Evolutionary conservation across 2,797 vertebrate species (phyloP).

Genomic region (Gallinago stenura): DNA sequence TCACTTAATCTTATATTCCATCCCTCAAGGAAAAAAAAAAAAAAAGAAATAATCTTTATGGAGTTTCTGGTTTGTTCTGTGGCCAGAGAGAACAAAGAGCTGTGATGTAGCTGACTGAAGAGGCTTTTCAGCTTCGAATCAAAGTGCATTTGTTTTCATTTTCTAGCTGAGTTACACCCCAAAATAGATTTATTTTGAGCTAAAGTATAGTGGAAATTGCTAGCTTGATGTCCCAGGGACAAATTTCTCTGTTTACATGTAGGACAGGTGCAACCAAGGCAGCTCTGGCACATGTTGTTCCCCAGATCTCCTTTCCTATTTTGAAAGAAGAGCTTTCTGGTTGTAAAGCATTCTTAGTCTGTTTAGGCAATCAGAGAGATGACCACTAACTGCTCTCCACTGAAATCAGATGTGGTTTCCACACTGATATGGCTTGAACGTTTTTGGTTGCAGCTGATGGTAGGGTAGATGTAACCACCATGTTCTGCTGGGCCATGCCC

Average conservation of each 20-base stretch:
- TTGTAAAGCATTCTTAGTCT: background rate
- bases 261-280: background rate
- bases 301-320: background rate
- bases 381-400: background rate
- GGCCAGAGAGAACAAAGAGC: background rate
- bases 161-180: background rate
- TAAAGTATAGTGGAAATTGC: background rate
- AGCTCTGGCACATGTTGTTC: background rate
- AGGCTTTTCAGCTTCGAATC: background rate
- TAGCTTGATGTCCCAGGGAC: background rate
- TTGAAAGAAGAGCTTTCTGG: background rate
- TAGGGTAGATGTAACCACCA: background rate
- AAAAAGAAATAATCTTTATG: background rate
- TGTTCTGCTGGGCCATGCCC: background rate
- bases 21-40: slow-evolving; percentile 20
- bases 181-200: background rate
- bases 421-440: background rate
- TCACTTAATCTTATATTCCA: slow-evolving; percentile 33
- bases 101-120: background rate
- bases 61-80: background rate
- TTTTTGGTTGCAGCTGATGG: background rate
- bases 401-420: background rate
- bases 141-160: background rate
- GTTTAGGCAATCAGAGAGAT: background rate
- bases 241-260: background rate